Conservation (phyloP, 2,888 invertebrate genomes). For the Ferdinandea cuprea region DNA sequence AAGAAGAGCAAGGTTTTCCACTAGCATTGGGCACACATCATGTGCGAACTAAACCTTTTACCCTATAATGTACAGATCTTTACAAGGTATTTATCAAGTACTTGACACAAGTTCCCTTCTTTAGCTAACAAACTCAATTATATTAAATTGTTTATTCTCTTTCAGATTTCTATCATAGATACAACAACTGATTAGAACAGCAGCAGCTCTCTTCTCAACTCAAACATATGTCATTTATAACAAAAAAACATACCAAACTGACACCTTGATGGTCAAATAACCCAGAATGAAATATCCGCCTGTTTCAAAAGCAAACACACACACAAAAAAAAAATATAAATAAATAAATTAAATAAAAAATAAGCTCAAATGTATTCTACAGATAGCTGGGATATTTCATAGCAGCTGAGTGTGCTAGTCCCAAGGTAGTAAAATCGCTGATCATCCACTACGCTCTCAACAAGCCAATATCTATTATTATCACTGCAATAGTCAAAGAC, state of each 20-base stretch:
- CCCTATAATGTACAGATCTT: neutral
- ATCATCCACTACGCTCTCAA: conserved; percentile 51
- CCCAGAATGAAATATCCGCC: conserved; percentile 39
- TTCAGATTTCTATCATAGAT: too few species aligned
- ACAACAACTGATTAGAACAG: conserved; percentile 19
- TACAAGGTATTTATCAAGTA: conserved; percentile 12
- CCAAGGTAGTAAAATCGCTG: conserved; percentile 35
- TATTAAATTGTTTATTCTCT: too few species aligned
- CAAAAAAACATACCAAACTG: conserved; percentile 51
- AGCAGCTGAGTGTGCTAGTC: conserved; percentile 61
- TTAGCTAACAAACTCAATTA: conserved; percentile 17
- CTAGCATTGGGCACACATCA: too few species aligned
- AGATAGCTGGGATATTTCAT: conserved; percentile 38
- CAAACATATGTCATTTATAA: conserved; percentile 35
- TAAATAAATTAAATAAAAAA: too few species aligned
- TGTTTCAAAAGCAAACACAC: conserved; percentile 24
- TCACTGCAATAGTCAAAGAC: conserved; percentile 50
- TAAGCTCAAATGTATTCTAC: conserved; percentile 43
- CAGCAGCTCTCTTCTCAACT: neutral
- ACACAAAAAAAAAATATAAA: too few species aligned
- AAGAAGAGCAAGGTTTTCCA: neutral
- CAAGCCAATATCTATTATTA: conserved; percentile 65
- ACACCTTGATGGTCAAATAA: conserved; percentile 63
- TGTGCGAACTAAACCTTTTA: neutral
- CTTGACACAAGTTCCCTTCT: conserved; percentile 8